Base-by-base conservation (phyloP, 2,113 vertebrate genomes). In the Miniopterus natalensis region DNA sequence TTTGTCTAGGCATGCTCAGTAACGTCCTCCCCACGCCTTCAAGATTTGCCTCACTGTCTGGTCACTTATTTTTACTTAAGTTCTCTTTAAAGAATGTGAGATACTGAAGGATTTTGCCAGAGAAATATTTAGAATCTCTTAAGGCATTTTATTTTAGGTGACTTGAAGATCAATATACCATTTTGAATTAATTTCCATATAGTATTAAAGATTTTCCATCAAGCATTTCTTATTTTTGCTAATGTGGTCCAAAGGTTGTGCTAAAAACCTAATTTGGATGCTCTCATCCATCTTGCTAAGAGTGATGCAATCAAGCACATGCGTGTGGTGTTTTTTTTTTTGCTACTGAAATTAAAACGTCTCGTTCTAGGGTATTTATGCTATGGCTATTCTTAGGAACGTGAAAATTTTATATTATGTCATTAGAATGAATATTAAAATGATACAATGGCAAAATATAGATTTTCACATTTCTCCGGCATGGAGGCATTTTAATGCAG, bases 381-480 rank as follows among this genome's bases (percentile, higher is more conserved):
- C 87, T 92, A 92, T 90, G 66, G 15, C 77, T 96, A 79, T 95
- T 84, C 96, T 98, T 96, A 97, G 96, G 89, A 98, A 96, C 98
- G 95, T 98, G 92, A 87, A 74, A 96, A 96, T 98, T 98, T 98
- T 98, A 98, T 97, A 97, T 79, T 75, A 3, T 97, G 95, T 94
- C 95, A 98, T 98, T 98, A 98, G 98, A 97, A 95, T 92, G 96
- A 98, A 97, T 98, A 97, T 98, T 98, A 98, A 98, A 98, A 95
- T 97, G 96, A 84, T 97, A 93, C 92, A 97, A 96, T 97, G 97
- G 92, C 68, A 98, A 97, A 98, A 94, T 98, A 98, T 98, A 81
- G 97, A 98, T 98, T 98, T 98, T 96, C 96, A 95, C 96, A 96
- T 93, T 94, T 97, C 97, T 98, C 96, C 92, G 51, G 63, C 92